phyloP scores from a whole-genome alignment of 2,888 invertebrate genomes.

The Colostygia pectinataria region DNA sequence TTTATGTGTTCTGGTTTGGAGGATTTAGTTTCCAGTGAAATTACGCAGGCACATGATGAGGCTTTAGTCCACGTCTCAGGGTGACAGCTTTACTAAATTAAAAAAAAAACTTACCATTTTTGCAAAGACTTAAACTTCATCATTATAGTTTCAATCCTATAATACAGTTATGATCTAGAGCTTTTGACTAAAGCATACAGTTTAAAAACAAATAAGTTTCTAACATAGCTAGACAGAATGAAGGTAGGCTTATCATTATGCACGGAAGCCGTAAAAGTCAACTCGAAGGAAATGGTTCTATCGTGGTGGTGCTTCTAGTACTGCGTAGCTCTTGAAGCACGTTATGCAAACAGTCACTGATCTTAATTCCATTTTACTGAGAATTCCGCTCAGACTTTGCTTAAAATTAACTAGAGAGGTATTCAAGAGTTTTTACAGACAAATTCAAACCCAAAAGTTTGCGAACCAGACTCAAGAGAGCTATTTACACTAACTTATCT shows the following conservation, averaged over 20 bases:
- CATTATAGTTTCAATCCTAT: no score
- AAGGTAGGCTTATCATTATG: conserved; percentile 8
- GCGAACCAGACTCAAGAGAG: conserved; percentile 12
- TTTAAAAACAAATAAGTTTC: neutral
- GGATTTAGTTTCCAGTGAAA: no score
- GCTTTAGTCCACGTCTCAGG: no score
- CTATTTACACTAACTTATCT: conserved; percentile 19
- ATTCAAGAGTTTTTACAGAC: conserved; percentile 7
- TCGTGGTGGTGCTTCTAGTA: conserved; percentile 1
- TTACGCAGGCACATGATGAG: no score
- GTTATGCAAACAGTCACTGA: conserved; percentile 12
- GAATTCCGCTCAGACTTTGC: conserved; percentile 6
- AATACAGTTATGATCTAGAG: neutral
- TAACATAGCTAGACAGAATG: neutral
- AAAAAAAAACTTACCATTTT: no score
- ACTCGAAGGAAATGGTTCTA: conserved; percentile 8
- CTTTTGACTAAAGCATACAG: neutral
- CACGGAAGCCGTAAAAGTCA: conserved; percentile 15
- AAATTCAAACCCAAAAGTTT: conserved; percentile 18
- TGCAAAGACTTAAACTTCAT: no score
- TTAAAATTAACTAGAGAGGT: conserved; percentile 19
- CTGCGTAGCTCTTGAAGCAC: conserved; percentile 1
- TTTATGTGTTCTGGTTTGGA: no score
- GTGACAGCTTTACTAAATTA: no score
- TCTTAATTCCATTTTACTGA: conserved; percentile 2